These are phyloP conservation scores for Drosophila macrothrix DNA, from an alignment of 2,888 invertebrate species.

Conservation along the genomic window DNA sequence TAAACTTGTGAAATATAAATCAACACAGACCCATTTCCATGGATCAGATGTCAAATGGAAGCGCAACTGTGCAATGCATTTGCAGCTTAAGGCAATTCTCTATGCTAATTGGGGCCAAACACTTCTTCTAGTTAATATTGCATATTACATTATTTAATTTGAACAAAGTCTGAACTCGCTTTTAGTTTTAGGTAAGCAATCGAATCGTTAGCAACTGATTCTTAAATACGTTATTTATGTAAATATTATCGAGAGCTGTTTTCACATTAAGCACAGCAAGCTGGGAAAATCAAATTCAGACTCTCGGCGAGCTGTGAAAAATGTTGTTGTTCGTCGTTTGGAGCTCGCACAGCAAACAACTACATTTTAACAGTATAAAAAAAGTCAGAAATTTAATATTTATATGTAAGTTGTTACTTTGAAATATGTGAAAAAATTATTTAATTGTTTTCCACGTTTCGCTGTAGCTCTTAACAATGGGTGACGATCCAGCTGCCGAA, in stretches of 20 bases:
- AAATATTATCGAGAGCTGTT: not conserved
- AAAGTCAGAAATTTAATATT: slow-evolving; percentile 2
- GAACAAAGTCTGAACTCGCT: not conserved
- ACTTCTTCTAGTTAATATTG: not conserved
- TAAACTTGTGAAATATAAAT: slow-evolving; percentile 62
- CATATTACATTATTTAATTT: not conserved
- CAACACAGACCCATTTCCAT: slow-evolving; percentile 17
- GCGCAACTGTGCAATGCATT: not conserved
- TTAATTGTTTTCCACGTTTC: not conserved
- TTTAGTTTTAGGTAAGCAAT: no score
- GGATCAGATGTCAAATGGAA: slow-evolving; percentile 14
- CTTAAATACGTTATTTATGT: not conserved
- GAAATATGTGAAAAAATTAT: not conserved
- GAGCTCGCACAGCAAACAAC: slow-evolving; percentile 13
- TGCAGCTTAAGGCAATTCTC: not conserved
- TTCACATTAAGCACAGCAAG: slow-evolving; percentile 12
- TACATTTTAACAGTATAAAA: slow-evolving; percentile 1
- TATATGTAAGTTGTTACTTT: not conserved
- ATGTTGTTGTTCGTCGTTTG: slow-evolving; percentile 2
- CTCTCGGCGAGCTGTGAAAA: no score
- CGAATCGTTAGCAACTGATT: not conserved
- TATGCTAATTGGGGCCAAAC: not conserved
- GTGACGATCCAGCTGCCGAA: not conserved
- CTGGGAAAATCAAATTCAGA: not conserved
- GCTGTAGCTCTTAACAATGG: slow-evolving; percentile 3